phyloP scores from a whole-genome alignment of 2,888 invertebrate genomes.

The Diaphora mendica region DNA sequence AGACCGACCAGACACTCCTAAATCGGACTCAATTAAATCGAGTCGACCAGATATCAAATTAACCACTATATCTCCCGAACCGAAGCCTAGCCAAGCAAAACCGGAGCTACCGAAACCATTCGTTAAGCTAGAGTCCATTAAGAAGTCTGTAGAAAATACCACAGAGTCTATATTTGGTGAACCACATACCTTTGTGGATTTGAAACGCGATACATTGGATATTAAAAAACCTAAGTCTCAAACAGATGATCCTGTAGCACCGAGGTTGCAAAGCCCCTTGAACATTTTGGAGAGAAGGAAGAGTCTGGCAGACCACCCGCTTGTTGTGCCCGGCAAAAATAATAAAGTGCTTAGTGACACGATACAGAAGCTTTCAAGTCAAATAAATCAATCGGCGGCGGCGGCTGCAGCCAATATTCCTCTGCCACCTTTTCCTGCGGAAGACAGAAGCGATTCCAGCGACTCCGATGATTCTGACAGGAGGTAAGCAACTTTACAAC shows the following conservation, averaged over 20 bases:
- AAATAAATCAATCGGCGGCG: conserved; percentile 79
- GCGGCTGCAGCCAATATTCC: conserved; percentile 68
- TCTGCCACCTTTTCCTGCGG: conserved; percentile 72
- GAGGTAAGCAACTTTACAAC: conserved; percentile 59
- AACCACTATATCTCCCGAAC: conserved; percentile 62
- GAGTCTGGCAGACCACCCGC: conserved; percentile 76
- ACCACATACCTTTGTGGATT: conserved; percentile 71
- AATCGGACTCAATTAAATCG: conserved; percentile 64
- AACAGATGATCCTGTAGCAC: conserved; percentile 67
- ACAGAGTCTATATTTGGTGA: conserved; percentile 77
- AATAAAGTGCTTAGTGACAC: conserved; percentile 88
- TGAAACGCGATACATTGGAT: conserved; percentile 70
- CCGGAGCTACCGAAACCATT: conserved; percentile 57
- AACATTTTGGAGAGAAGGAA: conserved; percentile 76
- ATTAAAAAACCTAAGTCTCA: conserved; percentile 69
- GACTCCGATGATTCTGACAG: conserved; percentile 82
- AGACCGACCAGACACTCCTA: conserved; percentile 68
- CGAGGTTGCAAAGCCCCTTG: conserved; percentile 74
- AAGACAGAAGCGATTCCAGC: conserved; percentile 78
- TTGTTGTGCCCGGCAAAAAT: conserved; percentile 79
- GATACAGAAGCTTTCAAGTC: conserved; percentile 87
- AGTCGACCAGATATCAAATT: conserved; percentile 59
- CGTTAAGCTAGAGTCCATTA: conserved; percentile 63
- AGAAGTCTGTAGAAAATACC: conserved; percentile 62
- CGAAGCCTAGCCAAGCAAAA: conserved; percentile 52